Evolutionary conservation across 1,140 invertebrate genomes (phyloP), one percentile per base, ranked within the genome.

Genomic region (Anastatus disparis): DNA sequence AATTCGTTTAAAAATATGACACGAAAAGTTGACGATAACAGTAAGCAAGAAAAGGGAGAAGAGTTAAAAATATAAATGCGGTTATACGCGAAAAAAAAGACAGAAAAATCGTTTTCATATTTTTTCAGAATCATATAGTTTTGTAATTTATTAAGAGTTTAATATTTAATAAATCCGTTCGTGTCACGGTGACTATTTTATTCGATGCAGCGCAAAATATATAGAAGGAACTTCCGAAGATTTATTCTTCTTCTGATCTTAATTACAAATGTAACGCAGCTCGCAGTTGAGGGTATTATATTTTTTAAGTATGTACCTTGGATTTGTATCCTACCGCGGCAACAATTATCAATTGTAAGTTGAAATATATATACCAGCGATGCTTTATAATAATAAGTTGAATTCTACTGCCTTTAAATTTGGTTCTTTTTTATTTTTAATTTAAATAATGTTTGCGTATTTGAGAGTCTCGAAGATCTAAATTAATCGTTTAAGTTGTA

Each of bases 251-350:
- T 63, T 50, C 4, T 44, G 17, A 20, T 69, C 66, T 53, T 42
- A 70, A 52, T 29, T 15, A 55, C 20, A 53, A 13, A 50, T 38
- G 44, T 68, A 68, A 42, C 42, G n/a, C 6, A 67, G 40, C 53
- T 67, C 17, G 52, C 55, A 42, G 53, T 17, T 62, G 27, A 46
- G 58, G 67, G 67, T 62, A 70, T 70, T 70, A 70, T 62, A 70
- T 70, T 26, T 62, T 27, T 64, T 70, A 69, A 61, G 66, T 61
- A 70, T 70, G 38, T 70, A 63, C 58, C 67, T 70, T 62, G 35
- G 58, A 53, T 62, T 48, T 62, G 38, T 70, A 44, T 70, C 67
- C 58, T 55, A 29, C 26, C 7, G 58, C 40, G 26, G 12, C 46
- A 62, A 52, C 20, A 69, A 63, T 55, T 62, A 62, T 42, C 35